Evolutionary conservation across 2,113 vertebrate species (phyloP).

Genomic region (Carassius carassius): DNA sequence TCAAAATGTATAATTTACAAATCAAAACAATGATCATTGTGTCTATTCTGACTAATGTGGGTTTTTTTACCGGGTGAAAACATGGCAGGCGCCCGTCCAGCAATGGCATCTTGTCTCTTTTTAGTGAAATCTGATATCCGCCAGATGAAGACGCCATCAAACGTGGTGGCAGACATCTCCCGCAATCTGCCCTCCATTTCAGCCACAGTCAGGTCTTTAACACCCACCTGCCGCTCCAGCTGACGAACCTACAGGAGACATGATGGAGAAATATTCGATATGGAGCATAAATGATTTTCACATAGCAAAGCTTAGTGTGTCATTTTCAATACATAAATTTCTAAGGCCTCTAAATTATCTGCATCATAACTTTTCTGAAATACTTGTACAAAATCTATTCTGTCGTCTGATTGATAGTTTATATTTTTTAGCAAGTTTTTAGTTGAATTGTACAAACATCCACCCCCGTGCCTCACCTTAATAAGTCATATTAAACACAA

Average conservation of each 20-base stretch:
- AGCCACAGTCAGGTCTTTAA: slow-evolving; percentile 90
- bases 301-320: no score
- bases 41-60: background rate
- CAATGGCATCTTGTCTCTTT: slow-evolving; percentile 91
- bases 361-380: background rate
- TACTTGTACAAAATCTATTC: background rate
- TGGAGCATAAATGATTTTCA: no score
- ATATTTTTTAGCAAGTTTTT: no score
- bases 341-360: background rate
- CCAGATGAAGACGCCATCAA: slow-evolving; percentile 92
- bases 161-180: slow-evolving; percentile 87
- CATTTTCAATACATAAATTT: no score
- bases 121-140: slow-evolving; percentile 91
- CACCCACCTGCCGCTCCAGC: slow-evolving; percentile 89
- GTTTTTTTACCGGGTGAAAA: slow-evolving; percentile 88
- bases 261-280: no score
- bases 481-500: no score
- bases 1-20: background rate
- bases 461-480: no score
- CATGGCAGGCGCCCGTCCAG: slow-evolving; percentile 90
- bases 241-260: slow-evolving; percentile 85
- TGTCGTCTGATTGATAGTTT: no score
- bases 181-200: slow-evolving; percentile 91
- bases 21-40: no score
- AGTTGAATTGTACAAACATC: no score